Conservation (phyloP, 2,113 vertebrate species). For the Xyrauchen texanus region DNA sequence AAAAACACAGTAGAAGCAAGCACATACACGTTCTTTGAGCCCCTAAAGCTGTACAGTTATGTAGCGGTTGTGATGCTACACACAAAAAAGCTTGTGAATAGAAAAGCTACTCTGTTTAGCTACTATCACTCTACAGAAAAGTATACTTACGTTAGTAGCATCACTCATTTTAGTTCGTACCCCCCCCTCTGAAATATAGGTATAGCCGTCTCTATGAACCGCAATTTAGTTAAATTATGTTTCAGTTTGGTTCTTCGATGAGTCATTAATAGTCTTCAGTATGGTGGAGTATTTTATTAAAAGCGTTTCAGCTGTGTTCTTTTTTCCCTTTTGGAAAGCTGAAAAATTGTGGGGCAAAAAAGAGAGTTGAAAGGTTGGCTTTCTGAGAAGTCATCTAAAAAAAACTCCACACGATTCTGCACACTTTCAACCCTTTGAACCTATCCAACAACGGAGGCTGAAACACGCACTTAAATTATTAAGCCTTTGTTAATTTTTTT, state of each 20-base stretch:
- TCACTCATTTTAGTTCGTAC: no score
- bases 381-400: constrained; percentile 13
- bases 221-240: background rate
- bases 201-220: background rate
- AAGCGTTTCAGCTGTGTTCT: constrained; percentile 23
- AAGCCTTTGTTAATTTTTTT: background rate
- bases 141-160: no score
- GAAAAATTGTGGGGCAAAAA: constrained; percentile 21
- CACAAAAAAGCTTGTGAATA: no score
- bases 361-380: constrained; percentile 12
- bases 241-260: background rate
- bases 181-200: background rate
- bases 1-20: no score
- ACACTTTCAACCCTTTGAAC: constrained; percentile 31
- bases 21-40: no score
- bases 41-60: no score
- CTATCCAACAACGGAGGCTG: constrained; percentile 12
- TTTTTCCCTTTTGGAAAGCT: constrained; percentile 21
- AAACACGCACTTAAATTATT: constrained; percentile 30
- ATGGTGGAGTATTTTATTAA: constrained; percentile 42
- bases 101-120: no score
- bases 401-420: constrained; percentile 34
- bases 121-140: no score
- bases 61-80: no score
- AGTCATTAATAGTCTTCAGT: constrained; percentile 36